Percentiles rank a stretch among this genome's conserved stretches.
These are phyloP conservation scores for Aethes cnicana DNA, from an alignment of 2,888 invertebrate genomes.

Conservation along the genomic window DNA sequence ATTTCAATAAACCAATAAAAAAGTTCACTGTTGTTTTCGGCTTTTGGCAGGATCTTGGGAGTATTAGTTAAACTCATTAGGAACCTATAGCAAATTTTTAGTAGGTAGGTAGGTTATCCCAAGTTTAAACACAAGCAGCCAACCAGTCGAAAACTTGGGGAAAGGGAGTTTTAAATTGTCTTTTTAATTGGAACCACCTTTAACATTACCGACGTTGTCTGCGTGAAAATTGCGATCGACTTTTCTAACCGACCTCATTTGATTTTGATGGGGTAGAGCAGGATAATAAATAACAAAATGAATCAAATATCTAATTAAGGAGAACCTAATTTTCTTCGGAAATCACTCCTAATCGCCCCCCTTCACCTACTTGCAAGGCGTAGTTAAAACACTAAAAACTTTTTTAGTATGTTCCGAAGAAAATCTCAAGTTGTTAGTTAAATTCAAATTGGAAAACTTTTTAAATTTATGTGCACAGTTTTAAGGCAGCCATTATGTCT, in stretches of 20 bases:
- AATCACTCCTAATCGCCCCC: conserved; percentile 25
- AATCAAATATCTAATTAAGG: conserved; percentile 24
- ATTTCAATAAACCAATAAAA: conserved; percentile 56
- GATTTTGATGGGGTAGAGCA: background rate
- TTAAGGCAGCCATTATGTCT: conserved; percentile 69
- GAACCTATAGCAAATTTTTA: background rate
- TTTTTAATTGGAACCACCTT: conserved; percentile 1
- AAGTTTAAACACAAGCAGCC: background rate
- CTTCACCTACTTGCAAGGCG: conserved; percentile 35
- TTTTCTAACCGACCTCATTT: background rate
- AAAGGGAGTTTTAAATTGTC: background rate
- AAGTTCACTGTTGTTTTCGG: conserved; percentile 30
- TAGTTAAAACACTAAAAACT: conserved; percentile 65
- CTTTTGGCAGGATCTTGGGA: conserved; percentile 20
- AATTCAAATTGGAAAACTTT: conserved; percentile 79
- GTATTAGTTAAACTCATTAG: conserved; percentile 1
- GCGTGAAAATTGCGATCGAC: background rate
- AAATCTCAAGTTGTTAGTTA: conserved; percentile 75
- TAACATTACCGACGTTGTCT: background rate
- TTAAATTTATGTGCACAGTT: conserved; percentile 73
- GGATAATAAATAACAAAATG: conserved; percentile 19
- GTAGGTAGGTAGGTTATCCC: no score
- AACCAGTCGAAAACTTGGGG: background rate
- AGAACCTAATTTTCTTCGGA: conserved; percentile 22
- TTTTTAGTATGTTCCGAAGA: conserved; percentile 65